phyloP scores from a whole-genome alignment of 2,888 invertebrate species.

The Drosophila neoperkinsi region DNA sequence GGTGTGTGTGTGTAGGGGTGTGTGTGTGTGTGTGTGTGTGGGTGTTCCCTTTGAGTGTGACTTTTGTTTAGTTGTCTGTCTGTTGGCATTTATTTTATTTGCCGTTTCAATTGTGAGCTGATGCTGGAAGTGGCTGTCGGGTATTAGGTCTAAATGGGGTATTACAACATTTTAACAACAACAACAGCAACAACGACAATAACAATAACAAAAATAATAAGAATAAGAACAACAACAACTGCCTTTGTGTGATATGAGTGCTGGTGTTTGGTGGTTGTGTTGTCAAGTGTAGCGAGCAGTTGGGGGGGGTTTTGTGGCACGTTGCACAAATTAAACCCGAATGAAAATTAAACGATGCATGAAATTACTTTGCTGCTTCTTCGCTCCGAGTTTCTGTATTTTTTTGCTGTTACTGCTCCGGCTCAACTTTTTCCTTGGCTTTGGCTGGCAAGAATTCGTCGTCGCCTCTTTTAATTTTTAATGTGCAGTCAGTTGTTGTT shows the following conservation, averaged over 20 bases:
- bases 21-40: slow-evolving; percentile 15
- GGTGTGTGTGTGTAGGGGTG: slow-evolving; percentile 16
- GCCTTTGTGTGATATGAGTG: slow-evolving; percentile 59
- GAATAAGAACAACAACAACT: slow-evolving; percentile 23
- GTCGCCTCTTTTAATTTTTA: slow-evolving; percentile 78
- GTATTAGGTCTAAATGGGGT: slow-evolving; percentile 80
- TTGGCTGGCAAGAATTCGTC: slow-evolving; percentile 28
- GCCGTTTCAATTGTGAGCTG: slow-evolving; percentile 73
- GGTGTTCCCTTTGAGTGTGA: slow-evolving; percentile 22
- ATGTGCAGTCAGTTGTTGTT: slow-evolving; percentile 75
- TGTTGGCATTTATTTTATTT: slow-evolving; percentile 68
- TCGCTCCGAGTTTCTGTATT: slow-evolving; percentile 25
- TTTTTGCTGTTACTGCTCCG: slow-evolving; percentile 38
- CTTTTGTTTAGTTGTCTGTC: slow-evolving; percentile 42
- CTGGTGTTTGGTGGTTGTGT: slow-evolving; percentile 20
- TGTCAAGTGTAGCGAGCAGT: slow-evolving; percentile 43
- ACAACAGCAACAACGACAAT: slow-evolving; percentile 29
- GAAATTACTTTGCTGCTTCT: slow-evolving; percentile 80
- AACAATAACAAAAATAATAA: slow-evolving; percentile 31
- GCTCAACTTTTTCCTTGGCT: slow-evolving; percentile 57
- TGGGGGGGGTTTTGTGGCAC: slow-evolving; percentile 24
- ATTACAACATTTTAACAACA: slow-evolving; percentile 62
- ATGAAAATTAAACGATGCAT: slow-evolving; percentile 84
- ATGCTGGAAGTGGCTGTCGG: slow-evolving; percentile 73
- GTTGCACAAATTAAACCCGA: slow-evolving; percentile 83